A percentile compares a stretch with the other conserved stretches of the same genome.
Evolutionary conservation across 2,797 vertebrate genomes (phyloP).

Genomic region (Knipowitschia caucasica): DNA sequence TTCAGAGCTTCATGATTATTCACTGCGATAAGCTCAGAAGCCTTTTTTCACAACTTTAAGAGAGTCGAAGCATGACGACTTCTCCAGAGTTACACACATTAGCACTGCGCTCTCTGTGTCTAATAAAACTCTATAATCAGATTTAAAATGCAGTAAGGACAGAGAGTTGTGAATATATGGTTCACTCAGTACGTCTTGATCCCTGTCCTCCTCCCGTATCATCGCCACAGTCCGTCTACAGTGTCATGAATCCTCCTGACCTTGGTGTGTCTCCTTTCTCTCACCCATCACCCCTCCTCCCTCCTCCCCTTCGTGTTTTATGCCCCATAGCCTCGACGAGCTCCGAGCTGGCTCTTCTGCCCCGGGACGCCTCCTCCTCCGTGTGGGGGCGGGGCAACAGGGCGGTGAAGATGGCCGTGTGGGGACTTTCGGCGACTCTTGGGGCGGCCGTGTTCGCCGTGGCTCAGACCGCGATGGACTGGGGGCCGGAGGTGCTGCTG

Average conservation of each 20-base stretch:
- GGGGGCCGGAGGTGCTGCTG: constrained; percentile 79
- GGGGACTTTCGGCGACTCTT: constrained; percentile 82
- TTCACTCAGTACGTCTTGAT: background rate
- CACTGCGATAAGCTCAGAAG: too few species aligned
- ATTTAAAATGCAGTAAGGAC: too few species aligned
- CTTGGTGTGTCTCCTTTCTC: background rate
- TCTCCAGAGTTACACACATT: too few species aligned
- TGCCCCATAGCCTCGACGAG: constrained; percentile 33
- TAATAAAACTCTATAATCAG: too few species aligned
- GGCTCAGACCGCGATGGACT: constrained; percentile 82
- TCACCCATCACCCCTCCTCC: background rate
- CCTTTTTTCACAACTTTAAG: too few species aligned
- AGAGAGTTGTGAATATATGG: too few species aligned
- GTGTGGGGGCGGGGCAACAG: constrained; percentile 57
- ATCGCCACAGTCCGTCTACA: background rate
- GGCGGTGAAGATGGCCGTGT: constrained; percentile 81
- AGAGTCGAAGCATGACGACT: too few species aligned
- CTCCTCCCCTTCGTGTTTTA: constrained; percentile 31
- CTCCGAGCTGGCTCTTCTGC: constrained; percentile 32
- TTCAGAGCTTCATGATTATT: too few species aligned
- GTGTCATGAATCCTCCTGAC: constrained; percentile 3
- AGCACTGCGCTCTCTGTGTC: too few species aligned
- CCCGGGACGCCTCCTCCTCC: constrained; percentile 20
- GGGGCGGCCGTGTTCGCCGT: constrained; percentile 81
- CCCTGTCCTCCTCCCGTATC: constrained; percentile 13